phyloP scores from a whole-genome alignment of 1,140 invertebrate species.

The Pachypsylla venusta region DNA sequence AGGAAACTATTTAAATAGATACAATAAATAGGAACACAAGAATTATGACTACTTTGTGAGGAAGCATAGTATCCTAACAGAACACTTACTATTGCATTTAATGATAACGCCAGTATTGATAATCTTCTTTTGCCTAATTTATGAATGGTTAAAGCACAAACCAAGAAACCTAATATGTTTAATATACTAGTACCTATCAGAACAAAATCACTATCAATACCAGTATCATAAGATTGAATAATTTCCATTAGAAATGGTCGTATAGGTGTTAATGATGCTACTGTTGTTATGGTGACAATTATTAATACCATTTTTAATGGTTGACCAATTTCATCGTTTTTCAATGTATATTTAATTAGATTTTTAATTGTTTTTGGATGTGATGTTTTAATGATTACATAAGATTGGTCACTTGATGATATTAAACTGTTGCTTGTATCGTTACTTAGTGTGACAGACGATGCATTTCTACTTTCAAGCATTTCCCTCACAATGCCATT shows the following conservation, averaged over 20 bases:
- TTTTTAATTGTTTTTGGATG: not conserved
- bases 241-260: slow-evolving; percentile 41
- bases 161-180: slow-evolving; percentile 3
- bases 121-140: not conserved
- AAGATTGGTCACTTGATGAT: no score
- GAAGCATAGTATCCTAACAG: not conserved
- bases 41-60: not conserved
- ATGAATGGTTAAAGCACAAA: not conserved
- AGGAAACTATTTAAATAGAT: not conserved
- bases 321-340: not conserved
- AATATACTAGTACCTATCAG: not conserved
- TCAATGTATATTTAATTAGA: not conserved
- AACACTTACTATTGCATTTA: not conserved
- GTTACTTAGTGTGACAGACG: no score
- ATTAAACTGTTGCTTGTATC: no score
- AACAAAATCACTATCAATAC: not conserved
- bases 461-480: no score
- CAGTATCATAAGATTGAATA: not conserved
- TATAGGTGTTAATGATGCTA: slow-evolving; percentile 34
- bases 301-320: not conserved
- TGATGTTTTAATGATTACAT: not conserved
- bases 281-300: not conserved
- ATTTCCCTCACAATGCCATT: no score
- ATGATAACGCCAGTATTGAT: not conserved
- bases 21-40: not conserved